Evolutionary conservation across 2,113 vertebrate species (phyloP).

Genomic region (Antechinus flavipes): DNA sequence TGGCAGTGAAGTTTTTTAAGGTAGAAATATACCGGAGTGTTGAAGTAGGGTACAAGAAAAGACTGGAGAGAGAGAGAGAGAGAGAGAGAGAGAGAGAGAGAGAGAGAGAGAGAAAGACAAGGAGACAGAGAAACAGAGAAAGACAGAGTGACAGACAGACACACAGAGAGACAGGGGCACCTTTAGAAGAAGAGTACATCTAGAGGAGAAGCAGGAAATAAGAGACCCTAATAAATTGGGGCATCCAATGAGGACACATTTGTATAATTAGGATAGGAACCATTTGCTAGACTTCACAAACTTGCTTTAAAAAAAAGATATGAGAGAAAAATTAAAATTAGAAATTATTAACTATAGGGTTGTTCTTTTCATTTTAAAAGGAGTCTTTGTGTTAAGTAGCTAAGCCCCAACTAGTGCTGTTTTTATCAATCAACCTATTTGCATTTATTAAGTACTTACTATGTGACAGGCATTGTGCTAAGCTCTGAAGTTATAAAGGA

Average conservation of each 20-base stretch:
- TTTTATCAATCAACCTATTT: background rate
- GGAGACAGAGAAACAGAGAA: no score
- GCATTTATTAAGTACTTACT: background rate
- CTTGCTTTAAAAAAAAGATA: background rate
- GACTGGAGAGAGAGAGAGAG: no score
- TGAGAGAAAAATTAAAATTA: background rate
- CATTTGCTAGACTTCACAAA: background rate
- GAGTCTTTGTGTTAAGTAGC: background rate
- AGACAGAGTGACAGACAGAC: background rate
- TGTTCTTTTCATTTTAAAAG: background rate
- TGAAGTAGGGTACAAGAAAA: no score
- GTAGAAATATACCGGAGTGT: no score
- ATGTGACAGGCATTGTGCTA: background rate
- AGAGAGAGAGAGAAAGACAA: no score
- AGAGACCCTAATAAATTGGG: background rate
- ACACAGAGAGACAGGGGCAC: background rate
- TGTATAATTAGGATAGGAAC: background rate
- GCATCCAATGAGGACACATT: background rate
- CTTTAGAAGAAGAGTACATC: background rate
- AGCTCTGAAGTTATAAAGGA: background rate
- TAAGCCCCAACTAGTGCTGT: background rate
- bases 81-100: no score
- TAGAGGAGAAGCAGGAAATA: background rate
- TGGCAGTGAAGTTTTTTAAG: no score
- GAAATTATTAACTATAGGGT: background rate